Evolutionary conservation across 2,113 vertebrate genomes (phyloP).

Genomic region (Chiloscyllium plagiosum): DNA sequence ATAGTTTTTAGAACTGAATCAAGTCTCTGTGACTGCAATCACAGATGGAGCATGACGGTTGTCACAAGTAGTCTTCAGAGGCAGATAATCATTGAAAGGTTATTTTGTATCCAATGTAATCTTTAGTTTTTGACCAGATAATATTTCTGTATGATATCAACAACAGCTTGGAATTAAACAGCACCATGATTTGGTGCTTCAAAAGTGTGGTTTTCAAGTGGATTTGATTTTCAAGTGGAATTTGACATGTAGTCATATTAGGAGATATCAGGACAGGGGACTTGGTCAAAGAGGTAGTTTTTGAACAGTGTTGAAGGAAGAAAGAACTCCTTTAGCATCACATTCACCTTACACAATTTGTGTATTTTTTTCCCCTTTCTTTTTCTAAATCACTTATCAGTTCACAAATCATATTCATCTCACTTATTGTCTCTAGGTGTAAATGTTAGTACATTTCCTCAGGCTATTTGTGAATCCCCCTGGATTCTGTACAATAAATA

Average conservation of each 20-base stretch:
- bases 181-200: background rate
- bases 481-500: background rate
- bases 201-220: background rate
- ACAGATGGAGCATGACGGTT: background rate
- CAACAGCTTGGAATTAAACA: background rate
- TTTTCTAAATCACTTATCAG: background rate
- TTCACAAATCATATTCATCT: background rate
- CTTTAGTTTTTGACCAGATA: background rate
- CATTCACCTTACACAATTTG: background rate
- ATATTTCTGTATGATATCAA: background rate
- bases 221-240: background rate
- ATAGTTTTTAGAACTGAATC: background rate
- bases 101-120: background rate
- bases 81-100: background rate
- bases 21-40: background rate
- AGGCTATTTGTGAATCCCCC: conserved; percentile 2
- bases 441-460: background rate
- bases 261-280: background rate
- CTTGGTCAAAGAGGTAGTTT: background rate
- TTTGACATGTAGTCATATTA: background rate
- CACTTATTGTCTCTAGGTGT: background rate
- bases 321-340: background rate
- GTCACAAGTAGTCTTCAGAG: background rate
- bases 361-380: background rate
- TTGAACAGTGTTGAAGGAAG: background rate